phyloP scores from a whole-genome alignment of 2,888 invertebrate genomes.

The Drosophila aldrichi region DNA sequence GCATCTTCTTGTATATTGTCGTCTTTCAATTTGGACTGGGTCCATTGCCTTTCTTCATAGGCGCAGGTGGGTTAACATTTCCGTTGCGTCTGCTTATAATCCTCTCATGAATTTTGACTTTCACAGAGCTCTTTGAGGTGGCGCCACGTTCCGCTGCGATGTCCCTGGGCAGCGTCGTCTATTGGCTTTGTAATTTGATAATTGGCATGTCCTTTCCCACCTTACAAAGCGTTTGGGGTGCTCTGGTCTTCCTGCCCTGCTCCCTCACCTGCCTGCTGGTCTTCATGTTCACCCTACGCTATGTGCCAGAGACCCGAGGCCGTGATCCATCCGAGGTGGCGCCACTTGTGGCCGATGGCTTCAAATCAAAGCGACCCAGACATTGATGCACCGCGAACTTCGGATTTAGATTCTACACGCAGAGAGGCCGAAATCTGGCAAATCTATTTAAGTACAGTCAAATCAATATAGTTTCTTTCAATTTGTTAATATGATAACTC shows the following conservation, averaged over 20 bases:
- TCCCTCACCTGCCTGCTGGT: constrained; percentile 84
- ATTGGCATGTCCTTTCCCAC: constrained; percentile 91
- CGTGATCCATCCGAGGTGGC: constrained; percentile 88
- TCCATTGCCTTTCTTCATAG: constrained; percentile 94
- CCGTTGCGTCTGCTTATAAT: neutral
- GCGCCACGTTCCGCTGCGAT: constrained; percentile 93
- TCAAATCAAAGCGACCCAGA: constrained; percentile 85
- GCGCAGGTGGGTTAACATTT: constrained; percentile 87
- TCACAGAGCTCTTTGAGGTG: constrained; percentile 91
- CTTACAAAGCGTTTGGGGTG: constrained; percentile 88
- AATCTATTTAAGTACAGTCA: neutral
- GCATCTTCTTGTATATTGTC: constrained; percentile 91
- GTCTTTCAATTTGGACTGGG: constrained; percentile 93
- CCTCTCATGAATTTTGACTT: constrained; percentile 18
- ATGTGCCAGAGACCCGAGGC: constrained; percentile 91
- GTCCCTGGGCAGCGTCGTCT: constrained; percentile 93
- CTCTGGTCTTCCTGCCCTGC: constrained; percentile 91
- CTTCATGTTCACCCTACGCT: constrained; percentile 86
- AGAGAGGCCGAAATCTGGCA: neutral
- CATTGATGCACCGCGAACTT: too few species aligned
- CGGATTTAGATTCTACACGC: neutral
- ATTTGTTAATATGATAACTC: neutral
- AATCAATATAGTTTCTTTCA: neutral
- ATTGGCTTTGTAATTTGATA: constrained; percentile 94
- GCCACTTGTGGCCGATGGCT: constrained; percentile 88